Evolutionary conservation across 2,888 invertebrate genomes (phyloP).

Genomic region (Stenotaenia linearis): DNA sequence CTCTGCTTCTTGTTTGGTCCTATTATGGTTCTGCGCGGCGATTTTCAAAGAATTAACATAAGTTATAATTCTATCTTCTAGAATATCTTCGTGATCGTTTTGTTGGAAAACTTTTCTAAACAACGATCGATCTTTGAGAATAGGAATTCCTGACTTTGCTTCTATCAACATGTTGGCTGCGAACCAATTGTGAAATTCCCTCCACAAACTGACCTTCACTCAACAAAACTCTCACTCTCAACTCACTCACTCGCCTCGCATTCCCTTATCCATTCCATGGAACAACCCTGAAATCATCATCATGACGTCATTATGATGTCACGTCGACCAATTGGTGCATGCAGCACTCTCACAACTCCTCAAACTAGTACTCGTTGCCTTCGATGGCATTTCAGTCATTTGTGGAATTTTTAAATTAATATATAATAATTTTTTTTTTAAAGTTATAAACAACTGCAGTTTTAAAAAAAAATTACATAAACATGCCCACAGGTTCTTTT

Average conservation of each 20-base stretch:
- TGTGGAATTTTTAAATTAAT: neutral
- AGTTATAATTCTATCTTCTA: constrained; percentile 27
- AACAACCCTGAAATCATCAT: constrained; percentile 8
- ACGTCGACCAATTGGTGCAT: neutral
- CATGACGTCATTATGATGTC: constrained; percentile 13
- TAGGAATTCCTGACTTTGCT: constrained; percentile 24
- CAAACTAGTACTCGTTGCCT: neutral
- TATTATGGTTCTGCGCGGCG: constrained; percentile 30
- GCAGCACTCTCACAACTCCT: neutral
- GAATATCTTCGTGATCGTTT: constrained; percentile 16
- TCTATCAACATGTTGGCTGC: constrained; percentile 27
- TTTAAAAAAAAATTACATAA: no score
- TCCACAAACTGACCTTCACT: neutral
- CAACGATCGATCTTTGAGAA: constrained; percentile 17
- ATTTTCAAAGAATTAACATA: constrained; percentile 32
- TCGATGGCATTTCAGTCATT: neutral
- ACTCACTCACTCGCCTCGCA: neutral
- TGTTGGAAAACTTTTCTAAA: constrained; percentile 14
- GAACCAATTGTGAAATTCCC: constrained; percentile 9
- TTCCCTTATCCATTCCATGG: constrained; percentile 5
- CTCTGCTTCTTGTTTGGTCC: constrained; percentile 32
- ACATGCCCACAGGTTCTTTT: neutral
- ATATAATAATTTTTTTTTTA: neutral
- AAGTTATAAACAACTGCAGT: no score
- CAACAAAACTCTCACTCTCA: neutral